phyloP scores from a whole-genome alignment of 2,113 vertebrate species.

The Heterotilapia buettikoferi region DNA sequence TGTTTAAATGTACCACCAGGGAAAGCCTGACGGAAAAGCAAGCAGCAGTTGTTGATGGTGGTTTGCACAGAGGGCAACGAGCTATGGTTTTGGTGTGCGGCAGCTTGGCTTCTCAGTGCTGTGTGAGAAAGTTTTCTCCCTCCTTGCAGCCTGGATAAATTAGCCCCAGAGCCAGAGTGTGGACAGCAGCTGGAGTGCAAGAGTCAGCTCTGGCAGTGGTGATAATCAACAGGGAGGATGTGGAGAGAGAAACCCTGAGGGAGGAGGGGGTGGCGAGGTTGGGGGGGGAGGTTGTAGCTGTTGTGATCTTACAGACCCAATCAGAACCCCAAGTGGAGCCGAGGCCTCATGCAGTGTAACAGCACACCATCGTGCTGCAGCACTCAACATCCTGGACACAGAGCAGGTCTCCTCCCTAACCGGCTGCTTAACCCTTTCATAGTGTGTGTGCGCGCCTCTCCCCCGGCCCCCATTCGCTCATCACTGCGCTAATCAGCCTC shows the following conservation, averaged over 20 bases:
- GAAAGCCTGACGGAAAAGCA: conserved; percentile 1
- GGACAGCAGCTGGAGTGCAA: conserved; percentile 72
- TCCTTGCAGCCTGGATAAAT: conserved; percentile 65
- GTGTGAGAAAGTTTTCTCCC: conserved; percentile 61
- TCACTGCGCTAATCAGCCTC: conserved; percentile 70
- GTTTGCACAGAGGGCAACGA: conserved; percentile 8
- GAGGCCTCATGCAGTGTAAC: conserved; percentile 69
- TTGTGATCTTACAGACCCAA: conserved; percentile 73
- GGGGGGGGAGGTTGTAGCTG: neutral
- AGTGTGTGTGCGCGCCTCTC: conserved; percentile 22
- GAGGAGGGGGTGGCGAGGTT: conserved; percentile 20
- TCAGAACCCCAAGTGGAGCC: conserved; percentile 70
- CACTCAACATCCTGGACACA: conserved; percentile 73
- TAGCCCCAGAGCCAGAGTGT: conserved; percentile 66
- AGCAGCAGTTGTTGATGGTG: neutral
- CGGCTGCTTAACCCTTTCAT: conserved; percentile 66
- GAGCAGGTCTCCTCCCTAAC: conserved; percentile 70
- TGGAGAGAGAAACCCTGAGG: conserved; percentile 67
- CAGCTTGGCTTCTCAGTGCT: neutral
- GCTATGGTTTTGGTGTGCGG: neutral
- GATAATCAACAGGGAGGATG: conserved; percentile 75
- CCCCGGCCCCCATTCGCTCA: conserved; percentile 65
- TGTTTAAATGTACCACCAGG: conserved; percentile 7
- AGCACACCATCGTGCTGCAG: conserved; percentile 54
- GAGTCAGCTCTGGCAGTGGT: conserved; percentile 66